Base-by-base conservation (phyloP, 37 sponge, comb jelly and placozoan genomes). In the Eunapius fragilis region DNA sequence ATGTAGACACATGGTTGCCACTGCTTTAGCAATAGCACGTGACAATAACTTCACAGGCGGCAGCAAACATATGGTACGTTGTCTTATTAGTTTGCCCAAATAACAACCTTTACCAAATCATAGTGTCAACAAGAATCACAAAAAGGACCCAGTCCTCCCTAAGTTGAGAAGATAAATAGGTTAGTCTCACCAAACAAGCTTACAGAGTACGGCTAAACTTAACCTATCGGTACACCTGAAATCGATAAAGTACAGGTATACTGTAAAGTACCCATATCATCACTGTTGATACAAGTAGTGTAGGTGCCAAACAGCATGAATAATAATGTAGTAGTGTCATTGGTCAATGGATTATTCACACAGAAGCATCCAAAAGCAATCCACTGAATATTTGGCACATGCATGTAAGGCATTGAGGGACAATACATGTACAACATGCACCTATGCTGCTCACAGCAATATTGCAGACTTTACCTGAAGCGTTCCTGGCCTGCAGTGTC, bases 401-500 rank as follows among this genome's bases (percentile, higher is more conserved):
- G n/a, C n/a, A n/a, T n/a, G n/a, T n/a, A n/a, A 58, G 58, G 41
- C 41, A 41, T 6, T 41, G 41, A 58, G 58, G 14, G 58, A 58
- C 14, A 58, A 58, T 17, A 11, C 17, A 58, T 17, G 58, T 17
- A 58, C 58, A 19, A 19, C 14, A 17, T 58, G 58, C 2, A 17
- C 58, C 7, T 58, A 19, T 17, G 2, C 14, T 11, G 6, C 14
- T 12, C 58, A 58, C 14, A 17, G 19, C 37, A 75, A 11, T n/a
- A n/a, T 23, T 41, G n/a, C 0, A 3, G 25, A 47, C 77, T 50
- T n/a, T 71, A 95, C 98, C 98, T 89, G 84, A 99, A 99, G 69
- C 99, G 82, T 80, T 99, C 99, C 84, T 99, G 99, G 17, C 99
- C 99, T 27, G 99, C 99, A 30, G 99, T 99, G 87, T 97, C 97